Evolutionary conservation across 2,113 vertebrate genomes (phyloP).

Genomic region (Charina bottae): DNA sequence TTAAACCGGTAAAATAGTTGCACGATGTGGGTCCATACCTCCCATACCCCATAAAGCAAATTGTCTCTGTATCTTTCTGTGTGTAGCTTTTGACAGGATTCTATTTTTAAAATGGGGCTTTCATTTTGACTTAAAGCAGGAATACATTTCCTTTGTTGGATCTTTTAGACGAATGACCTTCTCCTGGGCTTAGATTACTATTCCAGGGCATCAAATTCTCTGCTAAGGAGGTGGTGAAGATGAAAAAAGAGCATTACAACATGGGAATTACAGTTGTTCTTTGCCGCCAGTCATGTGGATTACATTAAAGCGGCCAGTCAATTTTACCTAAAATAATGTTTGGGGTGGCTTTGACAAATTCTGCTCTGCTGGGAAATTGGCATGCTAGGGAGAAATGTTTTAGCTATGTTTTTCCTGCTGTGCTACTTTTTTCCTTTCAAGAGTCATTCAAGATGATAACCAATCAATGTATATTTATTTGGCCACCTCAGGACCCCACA

Average conservation of each 20-base stretch:
- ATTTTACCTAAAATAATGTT: neutral
- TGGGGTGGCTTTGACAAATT: neutral
- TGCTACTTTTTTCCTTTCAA: neutral
- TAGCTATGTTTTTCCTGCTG: neutral
- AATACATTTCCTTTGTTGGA: neutral
- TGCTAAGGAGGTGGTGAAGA: neutral
- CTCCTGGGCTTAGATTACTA: neutral
- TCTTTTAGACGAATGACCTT: neutral
- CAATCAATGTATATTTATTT: neutral
- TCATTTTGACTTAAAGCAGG: neutral
- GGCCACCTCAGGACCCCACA: neutral
- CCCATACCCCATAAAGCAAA: neutral
- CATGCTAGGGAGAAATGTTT: neutral
- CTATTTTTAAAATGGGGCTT: neutral
- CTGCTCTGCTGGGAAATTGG: neutral
- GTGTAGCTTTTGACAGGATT: too few species aligned
- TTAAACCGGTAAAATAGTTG: neutral
- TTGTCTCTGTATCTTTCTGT: neutral
- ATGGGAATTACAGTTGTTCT: neutral
- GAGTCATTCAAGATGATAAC: neutral
- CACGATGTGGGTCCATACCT: neutral
- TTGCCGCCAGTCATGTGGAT: neutral
- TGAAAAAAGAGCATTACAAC: neutral
- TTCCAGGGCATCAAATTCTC: neutral
- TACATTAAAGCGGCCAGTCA: neutral